Conservation (phyloP, 2,888 invertebrate genomes). For the Beris morrisii region DNA sequence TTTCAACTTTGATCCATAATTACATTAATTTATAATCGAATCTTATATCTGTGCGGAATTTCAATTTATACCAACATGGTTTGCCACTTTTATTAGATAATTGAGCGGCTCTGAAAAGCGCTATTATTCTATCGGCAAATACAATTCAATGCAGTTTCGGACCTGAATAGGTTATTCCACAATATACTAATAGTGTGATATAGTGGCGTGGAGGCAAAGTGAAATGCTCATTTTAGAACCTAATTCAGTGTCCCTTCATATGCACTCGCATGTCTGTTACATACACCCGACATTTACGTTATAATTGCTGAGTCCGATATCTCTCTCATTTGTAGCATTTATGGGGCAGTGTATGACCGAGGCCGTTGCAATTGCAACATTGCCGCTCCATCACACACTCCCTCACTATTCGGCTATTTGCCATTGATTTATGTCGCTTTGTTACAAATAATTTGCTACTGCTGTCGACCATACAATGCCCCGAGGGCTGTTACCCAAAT, state of each 20-base stretch:
- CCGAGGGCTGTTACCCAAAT: constrained; percentile 29
- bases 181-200: background rate
- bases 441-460: constrained; percentile 36
- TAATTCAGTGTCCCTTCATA: constrained; percentile 8
- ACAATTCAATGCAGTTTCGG: constrained; percentile 4
- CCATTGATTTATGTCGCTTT: constrained; percentile 35
- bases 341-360: background rate
- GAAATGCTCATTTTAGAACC: constrained; percentile 11
- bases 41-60: constrained; percentile 6
- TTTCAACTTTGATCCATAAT: background rate
- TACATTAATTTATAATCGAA: constrained; percentile 1
- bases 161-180: constrained; percentile 16
- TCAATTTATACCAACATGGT: constrained; percentile 5
- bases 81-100: constrained; percentile 20
- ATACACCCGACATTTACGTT: constrained; percentile 5
- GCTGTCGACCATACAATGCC: constrained; percentile 31
- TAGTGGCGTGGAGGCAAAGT: background rate
- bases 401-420: constrained; percentile 11
- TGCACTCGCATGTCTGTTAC: constrained; percentile 5
- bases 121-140: background rate
- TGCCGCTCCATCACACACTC: constrained; percentile 12
- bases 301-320: constrained; percentile 13
- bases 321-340: background rate
- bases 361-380: background rate
- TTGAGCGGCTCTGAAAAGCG: constrained; percentile 5